A percentile compares a stretch with the other conserved stretches of the same genome.
These are phyloP conservation scores for Coregonus sp. DNA, from an alignment of 2,797 vertebrate genomes.

Conservation along the genomic window DNA sequence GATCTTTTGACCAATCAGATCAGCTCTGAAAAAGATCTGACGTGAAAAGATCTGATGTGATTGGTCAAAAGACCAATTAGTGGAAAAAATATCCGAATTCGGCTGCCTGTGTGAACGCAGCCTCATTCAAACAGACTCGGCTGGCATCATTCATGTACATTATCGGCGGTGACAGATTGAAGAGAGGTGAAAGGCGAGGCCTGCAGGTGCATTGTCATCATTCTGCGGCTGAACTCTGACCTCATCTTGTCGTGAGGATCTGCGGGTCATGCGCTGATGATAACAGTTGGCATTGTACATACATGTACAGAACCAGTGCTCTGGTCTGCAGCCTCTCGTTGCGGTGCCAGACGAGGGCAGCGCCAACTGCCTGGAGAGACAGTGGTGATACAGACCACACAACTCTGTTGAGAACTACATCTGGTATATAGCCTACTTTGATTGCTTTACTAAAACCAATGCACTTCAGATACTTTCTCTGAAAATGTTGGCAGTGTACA, in stretches of 20 bases:
- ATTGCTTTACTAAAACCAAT: conserved; percentile 3
- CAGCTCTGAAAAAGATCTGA: no score
- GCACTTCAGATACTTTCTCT: conserved; percentile 10
- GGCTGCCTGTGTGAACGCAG: no score
- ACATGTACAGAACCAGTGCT: not conserved
- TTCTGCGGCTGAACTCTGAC: not conserved
- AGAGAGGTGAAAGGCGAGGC: not conserved
- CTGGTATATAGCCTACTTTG: no score
- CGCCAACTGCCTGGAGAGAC: not conserved
- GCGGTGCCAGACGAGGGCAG: not conserved
- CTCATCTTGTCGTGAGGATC: not conserved
- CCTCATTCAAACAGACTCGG: not conserved
- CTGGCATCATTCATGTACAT: not conserved
- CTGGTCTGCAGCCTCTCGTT: no score
- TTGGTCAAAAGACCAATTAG: no score
- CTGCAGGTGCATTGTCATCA: conserved; percentile 5
- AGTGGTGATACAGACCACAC: not conserved
- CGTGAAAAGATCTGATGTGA: no score
- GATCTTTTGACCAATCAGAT: no score
- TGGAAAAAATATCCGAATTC: no score
- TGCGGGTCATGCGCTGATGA: not conserved
- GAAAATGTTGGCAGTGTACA: conserved; percentile 10
- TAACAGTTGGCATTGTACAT: not conserved
- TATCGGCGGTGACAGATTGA: not conserved
- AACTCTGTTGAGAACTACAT: not conserved